Evolutionary conservation across 1,140 invertebrate species (phyloP).

Genomic region (Ceratosolen solmsi): DNA sequence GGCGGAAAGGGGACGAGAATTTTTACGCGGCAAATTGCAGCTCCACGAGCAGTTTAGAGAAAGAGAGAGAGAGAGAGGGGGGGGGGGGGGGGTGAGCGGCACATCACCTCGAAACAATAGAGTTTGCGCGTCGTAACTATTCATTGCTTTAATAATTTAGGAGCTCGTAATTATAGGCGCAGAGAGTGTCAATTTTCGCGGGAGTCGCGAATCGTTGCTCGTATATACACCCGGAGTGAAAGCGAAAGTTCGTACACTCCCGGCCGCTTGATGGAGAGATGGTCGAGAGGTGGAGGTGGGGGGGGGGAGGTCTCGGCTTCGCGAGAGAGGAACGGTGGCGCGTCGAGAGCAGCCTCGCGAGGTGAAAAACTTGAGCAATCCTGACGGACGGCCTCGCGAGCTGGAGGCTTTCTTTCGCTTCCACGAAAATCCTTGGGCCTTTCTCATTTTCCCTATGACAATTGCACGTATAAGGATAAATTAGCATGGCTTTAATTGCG

Average conservation of each 20-base stretch:
- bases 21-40: not conserved
- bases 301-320: not conserved
- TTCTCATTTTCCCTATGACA: not conserved
- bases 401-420: not conserved
- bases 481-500: not conserved
- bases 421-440: not conserved
- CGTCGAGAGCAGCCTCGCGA: not conserved
- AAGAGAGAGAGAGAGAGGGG: too few species aligned
- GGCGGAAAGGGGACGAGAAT: not conserved
- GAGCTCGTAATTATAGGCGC: conserved; percentile 1
- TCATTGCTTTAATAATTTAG: conserved; percentile 34
- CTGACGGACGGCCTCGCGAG: not conserved
- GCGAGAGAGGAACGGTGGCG: not conserved
- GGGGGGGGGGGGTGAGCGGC: not conserved
- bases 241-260: conserved; percentile 15
- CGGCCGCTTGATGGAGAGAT: not conserved
- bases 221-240: conserved; percentile 36
- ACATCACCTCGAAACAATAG: not conserved
- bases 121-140: not conserved
- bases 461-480: not conserved
- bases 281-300: too few species aligned
- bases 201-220: conserved; percentile 21
- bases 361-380: conserved; percentile 36
- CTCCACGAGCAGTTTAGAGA: not conserved
- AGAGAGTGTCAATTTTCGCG: conserved; percentile 47